A percentile compares a stretch with the other conserved stretches of the same genome.
These are phyloP conservation scores for Taxidea taxus DNA, from an alignment of 2,113 vertebrate species.

Conservation along the genomic window DNA sequence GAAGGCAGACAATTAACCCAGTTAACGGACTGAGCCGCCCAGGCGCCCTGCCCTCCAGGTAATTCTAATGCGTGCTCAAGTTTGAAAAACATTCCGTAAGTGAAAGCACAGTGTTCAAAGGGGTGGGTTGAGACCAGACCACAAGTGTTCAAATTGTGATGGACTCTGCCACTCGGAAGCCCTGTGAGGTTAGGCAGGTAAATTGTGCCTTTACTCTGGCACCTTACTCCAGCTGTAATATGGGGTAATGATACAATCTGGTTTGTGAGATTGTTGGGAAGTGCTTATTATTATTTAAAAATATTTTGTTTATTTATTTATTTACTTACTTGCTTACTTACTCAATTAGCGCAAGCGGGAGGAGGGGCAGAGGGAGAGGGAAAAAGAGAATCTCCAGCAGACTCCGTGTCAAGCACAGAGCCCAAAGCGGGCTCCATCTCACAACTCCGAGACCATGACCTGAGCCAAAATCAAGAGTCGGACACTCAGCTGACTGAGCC, in stretches of 20 bases:
- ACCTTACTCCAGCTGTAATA: background rate
- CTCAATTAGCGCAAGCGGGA: background rate
- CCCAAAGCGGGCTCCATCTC: background rate
- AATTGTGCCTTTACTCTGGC: background rate
- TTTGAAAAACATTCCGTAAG: background rate
- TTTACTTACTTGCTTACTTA: background rate
- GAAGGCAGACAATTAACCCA: background rate
- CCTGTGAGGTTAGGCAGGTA: background rate
- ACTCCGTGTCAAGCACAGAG: background rate
- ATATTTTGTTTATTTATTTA: background rate
- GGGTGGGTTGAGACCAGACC: background rate
- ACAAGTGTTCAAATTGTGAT: background rate
- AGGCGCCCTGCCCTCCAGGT: background rate
- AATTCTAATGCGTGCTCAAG: background rate
- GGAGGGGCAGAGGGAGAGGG: background rate
- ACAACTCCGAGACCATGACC: background rate
- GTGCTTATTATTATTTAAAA: background rate
- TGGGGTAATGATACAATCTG: background rate
- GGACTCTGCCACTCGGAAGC: background rate
- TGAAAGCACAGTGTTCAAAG: background rate
- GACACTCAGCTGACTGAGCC: background rate
- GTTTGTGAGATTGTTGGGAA: background rate
- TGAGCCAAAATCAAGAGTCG: background rate
- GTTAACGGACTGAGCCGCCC: background rate
- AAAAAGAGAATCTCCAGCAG: background rate